A percentile compares a stretch with the other conserved stretches of the same genome.
Conservation (phyloP, 2,888 invertebrate genomes). For the Oxyteleia sp. region DNA sequence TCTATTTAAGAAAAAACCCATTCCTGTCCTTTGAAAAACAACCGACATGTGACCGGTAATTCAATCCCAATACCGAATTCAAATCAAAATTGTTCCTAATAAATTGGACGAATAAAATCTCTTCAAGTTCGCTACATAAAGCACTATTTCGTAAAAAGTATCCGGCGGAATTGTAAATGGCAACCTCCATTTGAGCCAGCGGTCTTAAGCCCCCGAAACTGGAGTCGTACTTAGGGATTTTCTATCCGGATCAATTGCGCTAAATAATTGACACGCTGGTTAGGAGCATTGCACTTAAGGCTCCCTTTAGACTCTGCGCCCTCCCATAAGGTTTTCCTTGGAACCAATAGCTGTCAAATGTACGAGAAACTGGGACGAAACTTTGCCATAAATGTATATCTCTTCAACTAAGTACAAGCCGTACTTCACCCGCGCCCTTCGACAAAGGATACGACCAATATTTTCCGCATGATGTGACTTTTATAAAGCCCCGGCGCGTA, state of each 20-base stretch:
- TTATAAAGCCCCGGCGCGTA: conserved; percentile 27
- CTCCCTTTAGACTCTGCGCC: conserved; percentile 36
- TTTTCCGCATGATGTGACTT: conserved; percentile 52
- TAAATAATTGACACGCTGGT: conserved; percentile 66
- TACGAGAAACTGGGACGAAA: conserved; percentile 53
- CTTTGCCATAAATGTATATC: conserved; percentile 57
- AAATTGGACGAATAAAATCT: not conserved
- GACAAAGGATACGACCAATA: conserved; percentile 48
- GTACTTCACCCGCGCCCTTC: conserved; percentile 19
- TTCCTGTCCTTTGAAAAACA: no score
- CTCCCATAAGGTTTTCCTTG: conserved; percentile 14
- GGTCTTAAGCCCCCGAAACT: conserved; percentile 18
- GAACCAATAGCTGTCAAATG: conserved; percentile 53
- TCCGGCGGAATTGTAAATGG: not conserved
- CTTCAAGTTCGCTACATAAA: not conserved
- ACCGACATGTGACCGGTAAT: no score
- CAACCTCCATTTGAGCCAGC: no score
- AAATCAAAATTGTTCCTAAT: no score
- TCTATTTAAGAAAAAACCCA: no score
- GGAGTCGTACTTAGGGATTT: conserved; percentile 43
- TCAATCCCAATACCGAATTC: no score
- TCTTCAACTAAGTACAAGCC: conserved; percentile 33
- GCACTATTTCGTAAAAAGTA: not conserved
- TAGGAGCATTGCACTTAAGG: conserved; percentile 50
- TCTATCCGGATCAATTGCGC: conserved; percentile 34